These are phyloP conservation scores for Apodemus agrarius DNA, from an alignment of 2,797 vertebrate species.

Conservation along the genomic window DNA sequence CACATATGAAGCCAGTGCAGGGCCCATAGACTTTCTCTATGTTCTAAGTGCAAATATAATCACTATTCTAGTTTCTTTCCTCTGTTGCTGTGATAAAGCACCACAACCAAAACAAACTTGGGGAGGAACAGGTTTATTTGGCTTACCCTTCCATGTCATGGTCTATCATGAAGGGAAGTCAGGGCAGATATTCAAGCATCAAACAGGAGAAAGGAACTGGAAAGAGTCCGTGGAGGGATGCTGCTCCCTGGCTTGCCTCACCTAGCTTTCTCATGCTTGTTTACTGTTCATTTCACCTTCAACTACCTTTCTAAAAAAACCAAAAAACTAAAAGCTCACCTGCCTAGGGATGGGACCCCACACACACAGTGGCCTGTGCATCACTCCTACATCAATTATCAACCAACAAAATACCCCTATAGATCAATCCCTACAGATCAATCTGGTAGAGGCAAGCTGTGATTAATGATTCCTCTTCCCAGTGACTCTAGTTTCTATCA, in stretches of 20 bases:
- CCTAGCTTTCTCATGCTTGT: neutral
- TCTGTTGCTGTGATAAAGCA: neutral
- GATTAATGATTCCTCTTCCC: neutral
- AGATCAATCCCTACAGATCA: neutral
- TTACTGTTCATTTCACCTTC: neutral
- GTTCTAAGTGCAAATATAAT: neutral
- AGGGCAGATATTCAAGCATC: neutral
- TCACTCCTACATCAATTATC: no score
- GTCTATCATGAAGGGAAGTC: neutral
- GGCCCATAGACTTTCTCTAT: no score
- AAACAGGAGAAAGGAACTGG: neutral
- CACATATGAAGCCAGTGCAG: no score
- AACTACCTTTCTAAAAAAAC: neutral
- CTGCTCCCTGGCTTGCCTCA: neutral
- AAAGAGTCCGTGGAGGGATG: neutral
- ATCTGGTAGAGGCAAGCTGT: neutral
- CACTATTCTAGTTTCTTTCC: neutral
- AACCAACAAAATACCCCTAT: neutral
- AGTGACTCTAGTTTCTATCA: neutral
- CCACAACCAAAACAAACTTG: neutral
- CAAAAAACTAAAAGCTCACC: no score
- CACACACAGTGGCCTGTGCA: no score
- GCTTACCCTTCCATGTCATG: neutral
- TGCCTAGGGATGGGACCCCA: neutral
- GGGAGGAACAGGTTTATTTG: neutral